Conservation (phyloP, 2,113 vertebrate species). For the Meleagris gallopavo region DNA sequence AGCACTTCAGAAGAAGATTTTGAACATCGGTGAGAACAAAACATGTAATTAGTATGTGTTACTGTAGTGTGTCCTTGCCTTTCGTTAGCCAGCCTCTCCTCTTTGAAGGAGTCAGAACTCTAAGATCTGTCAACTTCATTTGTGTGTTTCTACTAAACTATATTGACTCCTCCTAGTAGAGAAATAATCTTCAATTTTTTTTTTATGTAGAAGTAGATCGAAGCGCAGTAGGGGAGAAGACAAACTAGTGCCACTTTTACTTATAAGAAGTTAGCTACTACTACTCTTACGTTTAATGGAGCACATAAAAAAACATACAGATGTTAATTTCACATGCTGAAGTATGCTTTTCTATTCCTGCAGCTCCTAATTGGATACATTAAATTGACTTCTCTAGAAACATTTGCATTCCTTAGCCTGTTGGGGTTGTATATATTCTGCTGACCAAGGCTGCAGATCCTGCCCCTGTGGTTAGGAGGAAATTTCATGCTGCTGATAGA, state of each 20-base stretch:
- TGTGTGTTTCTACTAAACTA: not conserved
- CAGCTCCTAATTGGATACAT: not conserved
- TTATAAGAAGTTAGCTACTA: not conserved
- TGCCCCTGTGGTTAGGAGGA: not conserved
- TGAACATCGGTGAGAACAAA: constrained; percentile 84
- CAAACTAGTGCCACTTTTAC: not conserved
- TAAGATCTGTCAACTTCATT: not conserved
- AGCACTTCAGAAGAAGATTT: constrained; percentile 80
- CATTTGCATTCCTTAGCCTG: not conserved
- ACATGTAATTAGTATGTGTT: fast-evolving
- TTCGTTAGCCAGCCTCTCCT: not conserved
- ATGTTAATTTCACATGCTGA: not conserved
- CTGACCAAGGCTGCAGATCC: not conserved
- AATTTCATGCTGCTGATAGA: not conserved
- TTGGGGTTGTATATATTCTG: not conserved
- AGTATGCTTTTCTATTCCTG: not conserved
- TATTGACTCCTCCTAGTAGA: not conserved
- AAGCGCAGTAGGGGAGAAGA: not conserved
- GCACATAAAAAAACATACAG: not conserved
- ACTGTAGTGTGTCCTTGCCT: not conserved
- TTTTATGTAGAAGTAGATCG: not conserved
- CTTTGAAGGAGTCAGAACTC: not conserved
- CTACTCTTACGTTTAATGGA: not conserved
- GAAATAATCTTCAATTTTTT: not conserved
- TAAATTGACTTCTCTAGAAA: not conserved